Conservation (phyloP, 2,797 vertebrate species). For the Microchirus variegatus region DNA sequence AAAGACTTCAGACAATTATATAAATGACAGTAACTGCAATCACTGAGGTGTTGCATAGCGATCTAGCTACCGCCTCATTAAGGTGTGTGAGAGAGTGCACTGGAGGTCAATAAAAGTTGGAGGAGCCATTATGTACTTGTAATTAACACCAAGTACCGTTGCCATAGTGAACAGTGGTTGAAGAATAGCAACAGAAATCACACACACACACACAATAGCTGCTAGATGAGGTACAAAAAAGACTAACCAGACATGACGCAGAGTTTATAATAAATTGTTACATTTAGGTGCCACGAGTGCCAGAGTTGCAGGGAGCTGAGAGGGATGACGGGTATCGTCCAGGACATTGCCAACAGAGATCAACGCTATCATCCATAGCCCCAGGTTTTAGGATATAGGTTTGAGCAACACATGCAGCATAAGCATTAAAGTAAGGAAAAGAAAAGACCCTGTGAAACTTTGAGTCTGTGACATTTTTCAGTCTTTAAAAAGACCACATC, state of each 20-base stretch:
- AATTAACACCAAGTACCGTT: slow-evolving; percentile 43
- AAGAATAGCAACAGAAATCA: slow-evolving; percentile 16
- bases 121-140: slow-evolving; percentile 42
- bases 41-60: slow-evolving; percentile 22
- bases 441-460: background rate
- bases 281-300: too few species aligned
- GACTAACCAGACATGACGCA: background rate
- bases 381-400: too few species aligned
- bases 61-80: slow-evolving; percentile 33
- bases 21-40: slow-evolving; percentile 26
- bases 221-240: slow-evolving; percentile 6
- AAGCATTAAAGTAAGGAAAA: background rate
- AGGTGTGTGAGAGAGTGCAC: slow-evolving; percentile 10
- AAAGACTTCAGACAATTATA: background rate
- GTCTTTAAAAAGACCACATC: background rate
- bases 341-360: background rate
- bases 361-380: too few species aligned
- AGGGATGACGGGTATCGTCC: too few species aligned
- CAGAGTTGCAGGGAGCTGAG: too few species aligned
- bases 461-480: background rate
- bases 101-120: slow-evolving; percentile 40
- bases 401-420: too few species aligned
- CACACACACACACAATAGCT: background rate
- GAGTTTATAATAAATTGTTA: background rate
- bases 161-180: slow-evolving; percentile 33